A percentile compares a stretch with the other conserved stretches of the same genome.
phyloP scores from a whole-genome alignment of 2,797 vertebrate genomes.

The Acropternis orthonyx region DNA sequence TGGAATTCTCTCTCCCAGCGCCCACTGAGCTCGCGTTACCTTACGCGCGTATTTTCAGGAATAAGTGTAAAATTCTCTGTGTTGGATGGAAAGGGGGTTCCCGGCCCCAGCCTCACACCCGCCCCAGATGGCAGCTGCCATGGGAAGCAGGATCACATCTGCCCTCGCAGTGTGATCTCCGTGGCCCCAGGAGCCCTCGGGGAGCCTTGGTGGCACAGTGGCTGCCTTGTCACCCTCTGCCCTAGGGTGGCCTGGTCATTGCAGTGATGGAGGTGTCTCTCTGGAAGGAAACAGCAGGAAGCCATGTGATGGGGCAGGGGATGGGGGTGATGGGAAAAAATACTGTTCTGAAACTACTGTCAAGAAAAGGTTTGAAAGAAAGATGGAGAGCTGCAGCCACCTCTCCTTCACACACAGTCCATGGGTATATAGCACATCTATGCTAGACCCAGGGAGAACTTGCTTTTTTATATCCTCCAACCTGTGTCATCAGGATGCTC shows the following conservation, averaged over 20 bases:
- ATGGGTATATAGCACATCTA: accelerated
- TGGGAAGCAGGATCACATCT: neutral
- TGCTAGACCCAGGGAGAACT: neutral
- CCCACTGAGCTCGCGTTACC: accelerated
- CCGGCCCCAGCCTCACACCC: accelerated
- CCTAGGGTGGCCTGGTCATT: accelerated
- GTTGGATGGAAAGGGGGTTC: neutral
- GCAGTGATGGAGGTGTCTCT: neutral
- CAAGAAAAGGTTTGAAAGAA: neutral
- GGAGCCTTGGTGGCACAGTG: neutral
- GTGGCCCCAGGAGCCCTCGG: accelerated
- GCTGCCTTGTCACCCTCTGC: accelerated
- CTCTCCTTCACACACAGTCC: neutral
- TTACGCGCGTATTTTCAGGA: accelerated
- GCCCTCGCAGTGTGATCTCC: neutral
- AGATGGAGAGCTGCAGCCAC: neutral
- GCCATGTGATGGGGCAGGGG: accelerated
- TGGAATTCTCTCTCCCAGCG: neutral
- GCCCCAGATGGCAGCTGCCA: no score
- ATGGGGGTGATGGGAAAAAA: neutral
- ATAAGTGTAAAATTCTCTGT: neutral
- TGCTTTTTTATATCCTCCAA: neutral
- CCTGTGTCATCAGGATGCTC: neutral
- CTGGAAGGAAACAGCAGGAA: neutral
- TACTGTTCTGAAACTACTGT: neutral